Conservation (phyloP, 2,113 vertebrate genomes). For the Ondatra zibethicus region DNA sequence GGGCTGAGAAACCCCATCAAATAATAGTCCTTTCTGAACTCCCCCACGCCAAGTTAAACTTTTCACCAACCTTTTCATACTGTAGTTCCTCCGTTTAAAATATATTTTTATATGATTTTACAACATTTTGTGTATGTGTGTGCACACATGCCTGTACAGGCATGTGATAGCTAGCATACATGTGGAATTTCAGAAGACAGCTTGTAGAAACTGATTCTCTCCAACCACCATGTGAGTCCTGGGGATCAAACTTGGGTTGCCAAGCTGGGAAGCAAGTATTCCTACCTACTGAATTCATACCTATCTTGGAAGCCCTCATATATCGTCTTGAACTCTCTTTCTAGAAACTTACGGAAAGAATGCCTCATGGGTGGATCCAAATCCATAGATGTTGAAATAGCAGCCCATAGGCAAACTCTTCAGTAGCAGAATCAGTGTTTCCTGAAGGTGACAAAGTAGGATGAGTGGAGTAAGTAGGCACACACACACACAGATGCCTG, state of each 20-base stretch:
- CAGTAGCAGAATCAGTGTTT: conserved; percentile 75
- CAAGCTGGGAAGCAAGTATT: neutral
- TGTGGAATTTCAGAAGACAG: neutral
- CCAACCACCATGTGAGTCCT: neutral
- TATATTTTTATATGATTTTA: neutral
- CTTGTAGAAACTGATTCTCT: neutral
- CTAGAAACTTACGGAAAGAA: conserved; percentile 72
- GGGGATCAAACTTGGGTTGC: neutral
- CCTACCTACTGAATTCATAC: neutral
- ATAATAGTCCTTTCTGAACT: neutral
- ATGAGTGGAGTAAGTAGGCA: neutral
- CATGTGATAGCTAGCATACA: neutral
- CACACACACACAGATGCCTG: neutral
- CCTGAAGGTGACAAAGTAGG: conserved; percentile 37
- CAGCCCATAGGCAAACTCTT: conserved; percentile 93
- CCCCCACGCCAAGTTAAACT: neutral
- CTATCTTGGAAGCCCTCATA: no score
- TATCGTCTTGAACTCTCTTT: neutral
- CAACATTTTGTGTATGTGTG: neutral
- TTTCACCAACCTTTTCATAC: neutral
- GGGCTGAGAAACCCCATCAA: neutral
- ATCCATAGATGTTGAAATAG: conserved; percentile 93
- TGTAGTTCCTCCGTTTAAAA: neutral
- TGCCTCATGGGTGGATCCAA: conserved; percentile 86
- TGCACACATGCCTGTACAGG: no score